Base-by-base conservation (phyloP, 2,888 invertebrate genomes). In the Torymus auratus region DNA sequence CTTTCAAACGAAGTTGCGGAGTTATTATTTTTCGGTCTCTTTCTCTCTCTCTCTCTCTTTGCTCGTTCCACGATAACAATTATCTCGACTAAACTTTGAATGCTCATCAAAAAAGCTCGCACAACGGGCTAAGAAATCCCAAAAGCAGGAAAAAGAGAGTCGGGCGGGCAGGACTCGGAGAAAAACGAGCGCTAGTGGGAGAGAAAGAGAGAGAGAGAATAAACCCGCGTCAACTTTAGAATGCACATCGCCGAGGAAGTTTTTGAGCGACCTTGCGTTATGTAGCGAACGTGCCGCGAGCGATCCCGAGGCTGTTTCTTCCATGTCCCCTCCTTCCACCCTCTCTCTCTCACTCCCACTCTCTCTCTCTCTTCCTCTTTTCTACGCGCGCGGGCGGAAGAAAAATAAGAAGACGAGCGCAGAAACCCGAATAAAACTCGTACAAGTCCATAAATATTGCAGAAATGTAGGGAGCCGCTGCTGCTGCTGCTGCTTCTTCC, bases 401-500 rank as follows among this genome's bases (percentile, higher is more conserved):
- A 69, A 79, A 73, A 72, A 76, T 64, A 70, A 73, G 71, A 62
- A 64, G 56, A 73, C 20, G 53, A n/a, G 28, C 64, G 65, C 65
- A 76, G 61, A 64, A 74, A 80, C 23, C 20, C 62, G 71, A 78
- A 79, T 76, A 77, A 76, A 83, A 82, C 70, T 82, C 75, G 62
- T 80, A 67, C 77, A 41, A 74, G 82, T 80, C 72, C 83, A 81
- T 84, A 81, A 83, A 83, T 84, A 83, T 84, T 78, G 79, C 67
- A 80, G 72, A 82, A 81, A 82, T 72, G 68, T 68, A 70, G 68
- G 53, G 62, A 81, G 20, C 58, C 20, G 60, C 20, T 41, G 61
- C 50, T 11, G 58, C 23, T 62, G 17, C 41, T 50, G 10, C 64
- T 12, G 13, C 52, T 70, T 65, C 52, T 67, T 50, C 56, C 28